A percentile compares a stretch with the other conserved stretches of the same genome.
Evolutionary conservation across 1,140 invertebrate species (phyloP).

Genomic region (Ptiloglossa arizonensis): DNA sequence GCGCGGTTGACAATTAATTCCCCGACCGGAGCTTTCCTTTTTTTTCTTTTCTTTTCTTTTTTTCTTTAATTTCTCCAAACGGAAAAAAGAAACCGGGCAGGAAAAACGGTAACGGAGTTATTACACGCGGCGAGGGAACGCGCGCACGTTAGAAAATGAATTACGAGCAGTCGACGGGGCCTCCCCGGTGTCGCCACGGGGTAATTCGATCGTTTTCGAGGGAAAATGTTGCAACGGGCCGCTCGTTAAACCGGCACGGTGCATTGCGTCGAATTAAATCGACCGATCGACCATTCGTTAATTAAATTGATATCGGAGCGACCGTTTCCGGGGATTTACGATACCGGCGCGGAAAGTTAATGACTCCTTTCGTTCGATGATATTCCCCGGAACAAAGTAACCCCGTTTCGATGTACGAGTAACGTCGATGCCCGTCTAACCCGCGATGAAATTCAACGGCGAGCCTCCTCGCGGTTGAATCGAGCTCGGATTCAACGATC

Average conservation of each 20-base stretch:
- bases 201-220: background rate
- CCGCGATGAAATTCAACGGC: too few relatives aligned
- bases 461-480: too few relatives aligned
- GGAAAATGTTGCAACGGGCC: background rate
- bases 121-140: too few relatives aligned
- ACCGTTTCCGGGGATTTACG: slow-evolving; percentile 4
- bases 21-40: background rate
- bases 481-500: too few relatives aligned
- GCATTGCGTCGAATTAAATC: background rate
- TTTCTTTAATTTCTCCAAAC: too few relatives aligned
- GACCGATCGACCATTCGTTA: slow-evolving; percentile 19
- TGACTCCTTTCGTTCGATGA: slow-evolving; percentile 8
- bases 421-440: too few relatives aligned
- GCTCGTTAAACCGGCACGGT: background rate
- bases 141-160: background rate
- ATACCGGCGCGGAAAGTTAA: background rate
- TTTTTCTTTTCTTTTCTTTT: too few relatives aligned
- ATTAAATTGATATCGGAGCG: slow-evolving; percentile 10
- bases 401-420: background rate
- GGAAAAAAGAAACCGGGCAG: too few relatives aligned
- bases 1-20: slow-evolving; percentile 44
- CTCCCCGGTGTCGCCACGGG: background rate
- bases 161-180: background rate
- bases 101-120: background rate
- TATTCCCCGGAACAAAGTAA: background rate